These are phyloP conservation scores for Merluccius polli DNA, from an alignment of 2,797 vertebrate genomes.

Conservation along the genomic window DNA sequence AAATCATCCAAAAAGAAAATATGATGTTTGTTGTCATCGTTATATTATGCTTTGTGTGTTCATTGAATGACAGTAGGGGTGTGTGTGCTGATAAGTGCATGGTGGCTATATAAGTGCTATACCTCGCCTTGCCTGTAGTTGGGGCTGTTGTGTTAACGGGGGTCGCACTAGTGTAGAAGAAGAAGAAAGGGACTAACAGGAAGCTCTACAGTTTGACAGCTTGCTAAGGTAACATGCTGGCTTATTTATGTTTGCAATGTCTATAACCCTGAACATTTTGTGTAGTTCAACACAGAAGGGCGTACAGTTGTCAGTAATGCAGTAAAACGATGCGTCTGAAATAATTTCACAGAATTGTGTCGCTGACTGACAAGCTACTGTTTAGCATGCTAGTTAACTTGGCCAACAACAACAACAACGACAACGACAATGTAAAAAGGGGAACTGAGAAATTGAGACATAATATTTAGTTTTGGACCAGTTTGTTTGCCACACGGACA, in stretches of 20 bases:
- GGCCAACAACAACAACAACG: constrained; percentile 4
- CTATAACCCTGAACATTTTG: neutral
- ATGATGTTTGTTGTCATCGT: too few species aligned
- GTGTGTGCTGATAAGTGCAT: too few species aligned
- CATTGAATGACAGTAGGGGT: too few species aligned
- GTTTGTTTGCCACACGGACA: neutral
- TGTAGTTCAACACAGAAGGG: neutral
- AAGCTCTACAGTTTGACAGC: neutral
- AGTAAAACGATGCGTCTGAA: neutral
- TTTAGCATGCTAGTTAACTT: constrained; percentile 4
- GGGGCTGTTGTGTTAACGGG: neutral
- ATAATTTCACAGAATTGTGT: neutral
- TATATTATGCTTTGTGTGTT: too few species aligned
- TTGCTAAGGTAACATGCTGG: neutral
- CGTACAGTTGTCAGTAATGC: neutral
- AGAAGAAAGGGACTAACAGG: neutral
- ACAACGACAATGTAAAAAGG: constrained; percentile 9
- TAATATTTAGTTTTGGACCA: neutral
- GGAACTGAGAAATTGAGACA: neutral
- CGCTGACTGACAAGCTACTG: constrained; percentile 20
- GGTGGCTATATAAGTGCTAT: too few species aligned
- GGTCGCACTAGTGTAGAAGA: neutral
- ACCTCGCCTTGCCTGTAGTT: neutral
- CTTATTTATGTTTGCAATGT: neutral
- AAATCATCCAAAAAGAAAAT: neutral